Percentiles rank a stretch among this genome's conserved stretches.
These are phyloP conservation scores for Diarsia mendica DNA, from an alignment of 2,888 invertebrate genomes.

Conservation along the genomic window DNA sequence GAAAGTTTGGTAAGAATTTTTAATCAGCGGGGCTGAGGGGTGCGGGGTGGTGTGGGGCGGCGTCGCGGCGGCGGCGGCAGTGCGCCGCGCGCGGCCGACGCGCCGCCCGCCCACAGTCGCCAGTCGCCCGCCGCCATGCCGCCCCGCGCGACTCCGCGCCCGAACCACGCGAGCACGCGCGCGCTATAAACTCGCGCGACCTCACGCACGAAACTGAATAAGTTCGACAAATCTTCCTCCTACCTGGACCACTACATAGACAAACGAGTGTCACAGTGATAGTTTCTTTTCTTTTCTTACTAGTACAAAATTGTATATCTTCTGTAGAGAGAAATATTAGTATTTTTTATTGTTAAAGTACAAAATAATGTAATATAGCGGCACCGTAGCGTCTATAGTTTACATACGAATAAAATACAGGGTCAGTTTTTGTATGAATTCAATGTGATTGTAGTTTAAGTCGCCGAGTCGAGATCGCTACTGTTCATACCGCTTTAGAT, in stretches of 20 bases:
- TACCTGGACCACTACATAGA: conserved; percentile 90
- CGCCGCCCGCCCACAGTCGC: conserved; percentile 85
- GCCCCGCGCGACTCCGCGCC: conserved; percentile 75
- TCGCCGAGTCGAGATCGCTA: conserved; percentile 83
- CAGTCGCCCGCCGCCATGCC: conserved; percentile 77
- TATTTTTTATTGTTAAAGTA: conserved; percentile 88
- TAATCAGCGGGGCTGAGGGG: conserved; percentile 78
- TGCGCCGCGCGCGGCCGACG: conserved; percentile 91
- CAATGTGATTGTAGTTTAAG: conserved; percentile 90
- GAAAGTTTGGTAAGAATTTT: conserved; percentile 87
- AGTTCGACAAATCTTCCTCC: conserved; percentile 90
- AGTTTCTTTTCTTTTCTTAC: conserved; percentile 75
- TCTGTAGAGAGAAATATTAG: conserved; percentile 80
- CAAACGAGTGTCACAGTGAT: conserved; percentile 80
- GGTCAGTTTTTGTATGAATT: conserved; percentile 90
- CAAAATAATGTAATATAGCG: conserved; percentile 88
- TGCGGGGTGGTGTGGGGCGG: conserved; percentile 70
- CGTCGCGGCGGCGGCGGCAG: conserved; percentile 84
- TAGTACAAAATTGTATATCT: conserved; percentile 89
- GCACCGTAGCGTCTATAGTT: conserved; percentile 87
- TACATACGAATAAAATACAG: conserved; percentile 89
- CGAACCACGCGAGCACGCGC: conserved; percentile 73
- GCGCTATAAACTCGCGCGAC: conserved; percentile 81
- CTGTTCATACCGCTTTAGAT: conserved; percentile 86
- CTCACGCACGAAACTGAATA: conserved; percentile 88